Evolutionary conservation across 2,113 vertebrate species (phyloP).

Genomic region (Syrrhaptes paradoxus): DNA sequence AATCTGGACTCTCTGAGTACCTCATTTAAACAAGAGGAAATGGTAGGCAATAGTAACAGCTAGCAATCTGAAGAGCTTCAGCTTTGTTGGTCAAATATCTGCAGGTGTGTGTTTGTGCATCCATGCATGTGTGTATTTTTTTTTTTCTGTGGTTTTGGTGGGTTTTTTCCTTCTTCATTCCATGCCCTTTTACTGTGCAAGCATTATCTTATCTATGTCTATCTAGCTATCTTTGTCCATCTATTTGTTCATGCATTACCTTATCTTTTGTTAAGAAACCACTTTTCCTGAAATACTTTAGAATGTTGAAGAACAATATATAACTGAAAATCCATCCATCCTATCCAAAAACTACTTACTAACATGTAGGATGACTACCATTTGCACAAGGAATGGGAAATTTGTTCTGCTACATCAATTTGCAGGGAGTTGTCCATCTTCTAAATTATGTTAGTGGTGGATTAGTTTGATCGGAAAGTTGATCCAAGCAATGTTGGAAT

Average conservation of each 20-base stretch:
- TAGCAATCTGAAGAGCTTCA: background rate
- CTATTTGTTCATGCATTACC: background rate
- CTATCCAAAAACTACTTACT: constrained; percentile 17
- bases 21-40: constrained; percentile 3
- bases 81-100: background rate
- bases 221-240: background rate
- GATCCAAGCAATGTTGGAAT: constrained; percentile 58
- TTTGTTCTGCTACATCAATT: constrained; percentile 27
- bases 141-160: background rate
- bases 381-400: constrained; percentile 8
- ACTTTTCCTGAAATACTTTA: constrained; percentile 36
- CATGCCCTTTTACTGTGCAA: background rate
- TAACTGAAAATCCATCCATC: background rate
- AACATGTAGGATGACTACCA: background rate
- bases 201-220: background rate
- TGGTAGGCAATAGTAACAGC: background rate
- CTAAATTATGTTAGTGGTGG: constrained; percentile 61
- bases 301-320: background rate
- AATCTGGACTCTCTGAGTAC: background rate
- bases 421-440: constrained; percentile 47
- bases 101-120: background rate
- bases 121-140: background rate
- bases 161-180: background rate
- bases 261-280: constrained; percentile 33
- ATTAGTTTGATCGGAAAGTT: constrained; percentile 61